Evolutionary conservation across 2,888 invertebrate genomes (phyloP), one percentile per base, ranked within the genome.

Genomic region (Drosophila testacea): DNA sequence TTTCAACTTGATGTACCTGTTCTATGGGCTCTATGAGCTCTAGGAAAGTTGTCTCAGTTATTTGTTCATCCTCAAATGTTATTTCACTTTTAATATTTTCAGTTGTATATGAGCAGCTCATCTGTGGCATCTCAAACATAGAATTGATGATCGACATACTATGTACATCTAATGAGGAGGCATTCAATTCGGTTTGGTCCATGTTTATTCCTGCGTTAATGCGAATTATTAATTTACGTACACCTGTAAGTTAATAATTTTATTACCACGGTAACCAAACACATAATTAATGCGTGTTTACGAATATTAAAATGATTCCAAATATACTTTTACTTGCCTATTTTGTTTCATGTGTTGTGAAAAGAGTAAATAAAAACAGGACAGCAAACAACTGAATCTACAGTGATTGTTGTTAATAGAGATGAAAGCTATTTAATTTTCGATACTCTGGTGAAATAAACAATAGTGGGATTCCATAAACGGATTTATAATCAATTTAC

Each of bases 51-150:
- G 77, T 67, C 63, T 81, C 81, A 6, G 65, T 64, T 28, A 81
- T 57, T 51, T 73, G 11, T 27, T 81, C 81, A 0, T 57, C 38
- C 10, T 79, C 82, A 16, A 72, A 64, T 3, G 47, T 64, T 30
- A 73, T 79, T 62, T 81, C 81, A 22, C 44, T 64, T 46, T 73
- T 81, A 5, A 81, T 65, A 22, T 32, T 4, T 0, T n/a, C 10
- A 3, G 2, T 9, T 4, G 34, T 9, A 1, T 28, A 38, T n/a
- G 16, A 6, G 11, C 10, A 50, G 22, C 6, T 22, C 16, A 16
- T 32, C 11, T 22, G 10, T 3, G 32, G 3, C 3, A 10, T 4
- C 7, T 22, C 11, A 36, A 10, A 0, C 3, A 6, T 22, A 27
- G 22, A 22, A 4, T 50, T 27, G 22, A 22, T 36, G 5, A 22